These are phyloP conservation scores for Tyrannus savana DNA, from an alignment of 2,113 vertebrate species.

Conservation along the genomic window DNA sequence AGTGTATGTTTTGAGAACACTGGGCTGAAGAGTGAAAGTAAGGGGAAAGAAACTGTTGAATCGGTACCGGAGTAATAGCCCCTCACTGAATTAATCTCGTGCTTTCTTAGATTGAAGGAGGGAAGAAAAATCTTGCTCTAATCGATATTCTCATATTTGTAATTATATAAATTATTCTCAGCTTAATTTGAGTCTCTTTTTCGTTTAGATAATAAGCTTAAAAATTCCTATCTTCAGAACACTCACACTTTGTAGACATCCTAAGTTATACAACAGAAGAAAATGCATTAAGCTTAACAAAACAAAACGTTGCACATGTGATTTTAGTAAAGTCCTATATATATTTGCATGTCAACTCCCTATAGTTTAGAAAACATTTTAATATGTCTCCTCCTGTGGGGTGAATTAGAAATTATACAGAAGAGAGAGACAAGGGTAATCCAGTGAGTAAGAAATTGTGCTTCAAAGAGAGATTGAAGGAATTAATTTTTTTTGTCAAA, in stretches of 20 bases:
- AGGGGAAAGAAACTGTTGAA: not conserved
- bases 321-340: not conserved
- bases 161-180: not conserved
- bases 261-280: not conserved
- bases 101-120: not conserved
- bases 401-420: not conserved
- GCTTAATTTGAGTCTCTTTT: not conserved
- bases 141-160: not conserved
- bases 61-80: not conserved
- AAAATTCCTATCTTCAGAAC: not conserved
- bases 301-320: rapidly evolving
- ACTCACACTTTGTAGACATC: not conserved
- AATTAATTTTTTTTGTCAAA: rapidly evolving
- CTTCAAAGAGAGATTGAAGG: not conserved
- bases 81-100: not conserved
- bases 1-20: not conserved
- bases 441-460: not conserved
- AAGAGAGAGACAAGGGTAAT: not conserved
- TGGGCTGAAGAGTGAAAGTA: not conserved
- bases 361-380: not conserved
- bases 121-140: not conserved
- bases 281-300: not conserved
- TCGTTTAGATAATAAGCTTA: not conserved
- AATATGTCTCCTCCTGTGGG: not conserved
- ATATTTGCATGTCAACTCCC: not conserved